These are phyloP conservation scores for Hypomesus transpacificus DNA, from an alignment of 2,113 vertebrate species.

Conservation along the genomic window DNA sequence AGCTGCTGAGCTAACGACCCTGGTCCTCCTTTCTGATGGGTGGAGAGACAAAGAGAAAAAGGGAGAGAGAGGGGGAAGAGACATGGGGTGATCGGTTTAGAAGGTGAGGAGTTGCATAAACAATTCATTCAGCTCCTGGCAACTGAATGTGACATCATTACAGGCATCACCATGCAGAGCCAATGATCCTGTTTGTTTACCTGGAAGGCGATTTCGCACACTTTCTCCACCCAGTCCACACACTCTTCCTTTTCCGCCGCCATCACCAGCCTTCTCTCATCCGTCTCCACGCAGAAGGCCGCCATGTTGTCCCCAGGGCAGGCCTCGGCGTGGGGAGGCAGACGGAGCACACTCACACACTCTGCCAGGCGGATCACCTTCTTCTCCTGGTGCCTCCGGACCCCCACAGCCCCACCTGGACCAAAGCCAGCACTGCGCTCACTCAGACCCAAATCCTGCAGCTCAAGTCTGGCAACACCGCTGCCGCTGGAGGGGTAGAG, in stretches of 20 bases:
- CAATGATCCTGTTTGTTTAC: slow-evolving; percentile 59
- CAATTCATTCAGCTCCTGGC: no score
- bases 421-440: slow-evolving; percentile 18
- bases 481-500: slow-evolving; percentile 78
- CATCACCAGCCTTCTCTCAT: slow-evolving; percentile 78
- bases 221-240: slow-evolving; percentile 80
- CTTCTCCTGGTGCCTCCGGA: slow-evolving; percentile 65
- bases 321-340: slow-evolving; percentile 74
- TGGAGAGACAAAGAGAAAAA: slow-evolving; percentile 11
- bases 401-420: slow-evolving; percentile 37
- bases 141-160: no score
- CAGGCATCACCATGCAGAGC: no score
- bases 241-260: slow-evolving; percentile 75
- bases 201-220: slow-evolving; percentile 82
- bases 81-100: no score
- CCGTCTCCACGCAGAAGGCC: slow-evolving; percentile 85
- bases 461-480: slow-evolving; percentile 84
- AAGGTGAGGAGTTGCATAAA: no score
- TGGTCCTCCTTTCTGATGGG: slow-evolving; percentile 45
- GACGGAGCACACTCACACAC: slow-evolving; percentile 77
- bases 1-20: slow-evolving; percentile 22
- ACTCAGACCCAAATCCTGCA: slow-evolving; percentile 65
- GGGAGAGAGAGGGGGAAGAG: background rate
- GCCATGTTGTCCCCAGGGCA: slow-evolving; percentile 81
- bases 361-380: slow-evolving; percentile 83